These are phyloP conservation scores for Chelonoidis abingdonii DNA, from an alignment of 2,113 vertebrate genomes.

Conservation along the genomic window DNA sequence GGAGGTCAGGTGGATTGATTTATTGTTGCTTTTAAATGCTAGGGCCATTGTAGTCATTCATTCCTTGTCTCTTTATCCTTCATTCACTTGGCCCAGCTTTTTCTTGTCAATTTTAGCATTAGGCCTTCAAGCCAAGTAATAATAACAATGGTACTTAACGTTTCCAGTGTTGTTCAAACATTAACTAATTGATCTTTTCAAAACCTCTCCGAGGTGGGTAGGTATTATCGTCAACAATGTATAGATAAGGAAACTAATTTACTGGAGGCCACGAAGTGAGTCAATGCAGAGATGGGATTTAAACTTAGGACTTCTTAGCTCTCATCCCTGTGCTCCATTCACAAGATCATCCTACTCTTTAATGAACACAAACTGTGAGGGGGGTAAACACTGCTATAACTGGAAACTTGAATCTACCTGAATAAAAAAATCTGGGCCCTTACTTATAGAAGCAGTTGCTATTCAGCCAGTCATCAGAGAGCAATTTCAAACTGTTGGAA, in stretches of 20 bases:
- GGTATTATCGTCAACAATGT: not conserved
- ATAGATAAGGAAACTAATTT: not conserved
- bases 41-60: not conserved
- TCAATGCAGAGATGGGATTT: not conserved
- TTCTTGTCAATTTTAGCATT: not conserved
- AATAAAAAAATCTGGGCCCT: not conserved
- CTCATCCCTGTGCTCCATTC: not conserved
- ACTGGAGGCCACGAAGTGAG: not conserved
- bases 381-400: not conserved
- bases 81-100: not conserved
- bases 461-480: not conserved
- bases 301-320: not conserved
- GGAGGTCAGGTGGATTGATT: not conserved
- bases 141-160: not conserved
- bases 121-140: not conserved
- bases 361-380: not conserved
- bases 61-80: not conserved
- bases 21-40: not conserved
- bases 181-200: not conserved
- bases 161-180: not conserved
- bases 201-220: not conserved
- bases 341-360: too few species aligned
- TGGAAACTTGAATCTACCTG: not conserved
- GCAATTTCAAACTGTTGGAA: not conserved
- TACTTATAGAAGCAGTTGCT: not conserved